Evolutionary conservation across 2,888 invertebrate species (phyloP), one percentile per base, ranked within the genome.

Genomic region (Drosophila paranaensis): DNA sequence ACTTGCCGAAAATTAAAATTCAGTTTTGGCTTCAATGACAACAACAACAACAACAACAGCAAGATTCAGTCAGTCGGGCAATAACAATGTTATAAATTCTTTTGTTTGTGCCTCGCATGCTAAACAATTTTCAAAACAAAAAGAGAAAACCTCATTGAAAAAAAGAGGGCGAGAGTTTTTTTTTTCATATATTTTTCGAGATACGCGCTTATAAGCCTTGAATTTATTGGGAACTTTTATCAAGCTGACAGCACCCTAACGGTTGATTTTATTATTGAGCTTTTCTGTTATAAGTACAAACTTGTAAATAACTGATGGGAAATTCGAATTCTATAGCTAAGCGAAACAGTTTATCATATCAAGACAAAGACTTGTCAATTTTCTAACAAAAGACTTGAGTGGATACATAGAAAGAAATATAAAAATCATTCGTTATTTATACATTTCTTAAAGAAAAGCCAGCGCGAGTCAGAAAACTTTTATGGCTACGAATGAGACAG

Each of bases 21-120:
- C 89, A 72, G 74, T 75, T 81, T 84, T 77, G 51, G 63, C 65
- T 72, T 68, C 67, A 68, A 64, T 62, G 62, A 74, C 79, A 77
- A 61, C 65, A 67, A 64, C 60, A 68, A 63, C 60, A 63, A 56
- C 58, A 53, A 53, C 20, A 20, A 63, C 20, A 51, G 64, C 35
- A 74, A 74, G 50, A 55, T 46, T 63, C 61, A 62, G 55, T 61
- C 57, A 63, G 51, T 33, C 61, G 42, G 45, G 65, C 60, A 82
- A 76, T 58, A 74, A 73, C 74, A 88, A 77, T 81, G 81, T 74
- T 77, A 82, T 89, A 89, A 89, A 89, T 87, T 87, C 89, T 77
- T 85, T 87, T 87, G 77, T 87, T 57, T 88, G 89, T 81, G 89
- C 70, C 64, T 74, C 67, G 86, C 69, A 88, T 87, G 72, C 67